Conservation (phyloP, 1,140 invertebrate species). For the Leptonema lineaticorne region DNA sequence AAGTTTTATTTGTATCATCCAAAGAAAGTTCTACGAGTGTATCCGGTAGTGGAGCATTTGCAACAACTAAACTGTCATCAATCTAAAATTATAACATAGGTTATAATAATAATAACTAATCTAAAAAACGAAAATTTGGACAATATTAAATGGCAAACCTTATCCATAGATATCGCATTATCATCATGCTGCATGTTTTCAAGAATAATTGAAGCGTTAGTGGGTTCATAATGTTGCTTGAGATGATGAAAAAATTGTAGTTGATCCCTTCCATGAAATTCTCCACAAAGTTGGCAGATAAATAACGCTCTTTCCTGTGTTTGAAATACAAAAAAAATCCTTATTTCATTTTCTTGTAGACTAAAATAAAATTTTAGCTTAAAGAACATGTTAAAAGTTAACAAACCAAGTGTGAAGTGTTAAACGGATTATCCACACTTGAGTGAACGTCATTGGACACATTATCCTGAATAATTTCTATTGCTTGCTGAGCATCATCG, state of each 20-base stretch:
- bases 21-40: slow-evolving; percentile 54
- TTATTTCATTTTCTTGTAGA: background rate
- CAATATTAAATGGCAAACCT: background rate
- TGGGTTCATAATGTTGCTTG: slow-evolving; percentile 76
- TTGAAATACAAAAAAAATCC: slow-evolving; percentile 13
- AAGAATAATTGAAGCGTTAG: slow-evolving; percentile 48
- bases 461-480: slow-evolving; percentile 39
- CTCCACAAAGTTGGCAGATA: slow-evolving; percentile 53
- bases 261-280: slow-evolving; percentile 61
- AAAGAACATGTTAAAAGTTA: background rate
- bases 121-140: background rate
- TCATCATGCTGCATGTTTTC: slow-evolving; percentile 33
- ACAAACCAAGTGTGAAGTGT: slow-evolving; percentile 22
- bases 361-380: background rate
- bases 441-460: slow-evolving; percentile 25
- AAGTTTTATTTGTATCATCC: slow-evolving; percentile 50
- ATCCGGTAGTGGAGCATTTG: slow-evolving; percentile 50
- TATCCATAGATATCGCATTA: slow-evolving; percentile 46
- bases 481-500: slow-evolving; percentile 45
- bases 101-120: background rate
- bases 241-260: slow-evolving; percentile 79
- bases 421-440: slow-evolving; percentile 22
- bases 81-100: slow-evolving; percentile 45
- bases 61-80: slow-evolving; percentile 48
- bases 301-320: slow-evolving; percentile 49